Conservation (phyloP, 2,797 vertebrate genomes). For the Lates japonicus region DNA sequence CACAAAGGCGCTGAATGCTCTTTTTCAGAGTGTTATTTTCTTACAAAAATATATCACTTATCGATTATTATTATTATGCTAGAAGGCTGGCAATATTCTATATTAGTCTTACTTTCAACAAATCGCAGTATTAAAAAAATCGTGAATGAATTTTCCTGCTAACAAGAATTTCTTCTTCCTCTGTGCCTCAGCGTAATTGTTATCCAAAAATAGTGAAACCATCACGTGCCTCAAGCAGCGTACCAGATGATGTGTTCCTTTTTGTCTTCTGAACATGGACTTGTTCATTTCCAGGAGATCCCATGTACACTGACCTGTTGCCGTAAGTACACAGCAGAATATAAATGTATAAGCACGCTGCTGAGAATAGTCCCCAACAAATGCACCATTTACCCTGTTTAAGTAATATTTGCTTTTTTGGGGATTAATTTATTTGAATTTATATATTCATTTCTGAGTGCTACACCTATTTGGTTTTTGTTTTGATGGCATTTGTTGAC, state of each 20-base stretch:
- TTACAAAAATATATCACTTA: neutral
- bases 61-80: neutral
- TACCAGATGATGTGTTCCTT: neutral
- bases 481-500: neutral
- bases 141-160: neutral
- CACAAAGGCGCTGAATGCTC: neutral
- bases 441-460: too few species aligned
- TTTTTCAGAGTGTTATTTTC: neutral
- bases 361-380: neutral
- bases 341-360: neutral
- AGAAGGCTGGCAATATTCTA: neutral
- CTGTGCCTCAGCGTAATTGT: neutral
- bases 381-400: neutral
- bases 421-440: too few species aligned
- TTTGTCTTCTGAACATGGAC: neutral
- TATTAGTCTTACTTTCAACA: neutral
- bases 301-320: slow-evolving; percentile 1
- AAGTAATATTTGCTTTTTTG: neutral
- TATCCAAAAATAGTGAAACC: slow-evolving; percentile 8
- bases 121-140: slow-evolving; percentile 13
- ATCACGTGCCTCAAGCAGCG: neutral
- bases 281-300: slow-evolving; percentile 26
- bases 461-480: neutral
- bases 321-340: neutral
- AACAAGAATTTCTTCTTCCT: neutral